These are phyloP conservation scores for Apis dorsata DNA, from an alignment of 1,140 invertebrate species.

Conservation along the genomic window DNA sequence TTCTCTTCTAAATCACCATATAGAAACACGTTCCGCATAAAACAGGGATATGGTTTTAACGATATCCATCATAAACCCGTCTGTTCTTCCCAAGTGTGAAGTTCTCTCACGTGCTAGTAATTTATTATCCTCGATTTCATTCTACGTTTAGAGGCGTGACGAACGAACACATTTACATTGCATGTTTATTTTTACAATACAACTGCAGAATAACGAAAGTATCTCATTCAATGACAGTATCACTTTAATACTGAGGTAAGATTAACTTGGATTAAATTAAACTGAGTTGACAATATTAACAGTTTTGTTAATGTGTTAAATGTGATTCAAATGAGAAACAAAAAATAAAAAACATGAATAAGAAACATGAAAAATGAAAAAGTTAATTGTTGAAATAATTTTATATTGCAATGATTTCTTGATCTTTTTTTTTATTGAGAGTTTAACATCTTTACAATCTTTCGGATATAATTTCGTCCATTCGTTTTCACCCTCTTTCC, in stretches of 20 bases:
- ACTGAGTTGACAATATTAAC: neutral
- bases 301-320: neutral
- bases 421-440: neutral
- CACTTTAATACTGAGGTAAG: conserved; percentile 6
- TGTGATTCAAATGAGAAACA: neutral
- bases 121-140: conserved; percentile 61
- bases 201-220: conserved; percentile 26
- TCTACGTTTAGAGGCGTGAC: conserved; percentile 34
- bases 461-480: conserved; percentile 27
- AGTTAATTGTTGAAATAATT: neutral
- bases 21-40: conserved; percentile 3
- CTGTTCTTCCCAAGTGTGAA: conserved; percentile 19
- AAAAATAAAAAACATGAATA: too few relatives aligned
- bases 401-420: neutral
- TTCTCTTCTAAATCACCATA: conserved; percentile 10
- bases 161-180: neutral
- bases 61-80: conserved; percentile 70
- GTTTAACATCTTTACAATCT: neutral
- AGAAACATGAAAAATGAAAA: neutral
- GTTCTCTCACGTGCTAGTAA: conserved; percentile 51
- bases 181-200: neutral
- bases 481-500: conserved; percentile 28
- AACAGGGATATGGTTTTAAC: conserved; percentile 75
- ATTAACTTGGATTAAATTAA: conserved; percentile 20
- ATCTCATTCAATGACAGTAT: conserved; percentile 4